Evolutionary conservation across 2,797 vertebrate species (phyloP).

Genomic region (Phrynocephalus guinanensis): DNA sequence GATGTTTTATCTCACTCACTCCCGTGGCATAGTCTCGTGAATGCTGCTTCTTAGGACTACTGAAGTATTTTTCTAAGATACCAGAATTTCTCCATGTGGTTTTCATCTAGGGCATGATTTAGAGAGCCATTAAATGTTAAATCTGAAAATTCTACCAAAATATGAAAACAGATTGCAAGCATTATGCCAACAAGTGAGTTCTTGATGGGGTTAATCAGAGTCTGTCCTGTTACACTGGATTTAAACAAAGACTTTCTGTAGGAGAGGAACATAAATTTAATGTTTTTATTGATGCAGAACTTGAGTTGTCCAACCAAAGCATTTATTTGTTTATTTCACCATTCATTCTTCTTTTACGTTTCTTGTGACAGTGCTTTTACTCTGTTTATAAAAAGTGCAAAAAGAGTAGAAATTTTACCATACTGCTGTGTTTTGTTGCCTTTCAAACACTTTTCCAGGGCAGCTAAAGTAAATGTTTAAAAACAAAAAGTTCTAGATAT

Average conservation of each 20-base stretch:
- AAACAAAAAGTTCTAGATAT: not conserved
- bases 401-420: not conserved
- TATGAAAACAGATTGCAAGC: not conserved
- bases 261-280: not conserved
- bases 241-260: too few relatives aligned
- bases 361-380: not conserved
- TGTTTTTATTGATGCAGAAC: not conserved
- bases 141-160: not conserved
- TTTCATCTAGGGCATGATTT: not conserved
- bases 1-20: not conserved
- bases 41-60: not conserved
- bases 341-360: not conserved
- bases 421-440: not conserved
- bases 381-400: not conserved
- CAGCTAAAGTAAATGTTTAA: not conserved
- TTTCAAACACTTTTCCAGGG: not conserved
- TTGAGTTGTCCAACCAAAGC: not conserved
- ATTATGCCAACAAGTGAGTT: not conserved
- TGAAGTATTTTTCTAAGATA: not conserved
- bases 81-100: not conserved
- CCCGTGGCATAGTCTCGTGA: not conserved
- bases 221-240: not conserved
- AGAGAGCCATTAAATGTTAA: not conserved
- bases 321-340: not conserved
- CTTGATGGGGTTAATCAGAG: not conserved